Conservation (phyloP, 2,797 vertebrate genomes). For the Chelonia mydas region DNA sequence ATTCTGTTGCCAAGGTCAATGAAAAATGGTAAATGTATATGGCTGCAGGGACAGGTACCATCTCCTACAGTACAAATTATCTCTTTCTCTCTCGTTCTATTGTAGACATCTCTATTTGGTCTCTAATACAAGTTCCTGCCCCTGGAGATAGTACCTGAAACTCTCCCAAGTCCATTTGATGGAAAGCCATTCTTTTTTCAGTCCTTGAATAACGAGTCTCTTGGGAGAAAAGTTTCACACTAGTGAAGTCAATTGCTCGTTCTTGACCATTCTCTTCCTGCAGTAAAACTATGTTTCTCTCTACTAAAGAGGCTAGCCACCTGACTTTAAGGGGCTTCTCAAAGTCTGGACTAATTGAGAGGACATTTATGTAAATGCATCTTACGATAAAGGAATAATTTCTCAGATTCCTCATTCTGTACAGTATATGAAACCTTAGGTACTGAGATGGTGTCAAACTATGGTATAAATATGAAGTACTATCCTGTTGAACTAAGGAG, state of each 20-base stretch:
- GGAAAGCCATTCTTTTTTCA: slow-evolving; percentile 65
- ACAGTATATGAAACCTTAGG: neutral
- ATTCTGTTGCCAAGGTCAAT: neutral
- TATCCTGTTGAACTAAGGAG: neutral
- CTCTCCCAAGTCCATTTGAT: slow-evolving; percentile 70
- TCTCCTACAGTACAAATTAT: neutral
- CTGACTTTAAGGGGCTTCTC: slow-evolving; percentile 49
- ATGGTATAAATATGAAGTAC: neutral
- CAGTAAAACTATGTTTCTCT: neutral
- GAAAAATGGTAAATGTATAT: slow-evolving; percentile 30
- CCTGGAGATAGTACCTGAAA: slow-evolving; percentile 63
- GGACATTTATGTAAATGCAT: slow-evolving; percentile 16
- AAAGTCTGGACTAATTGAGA: slow-evolving; percentile 60
- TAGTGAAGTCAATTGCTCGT: slow-evolving; percentile 25
- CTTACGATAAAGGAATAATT: slow-evolving; percentile 11
- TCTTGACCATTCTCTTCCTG: slow-evolving; percentile 30
- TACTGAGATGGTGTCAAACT: neutral
- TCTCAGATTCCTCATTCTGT: slow-evolving; percentile 15
- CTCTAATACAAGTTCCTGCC: slow-evolving; percentile 65
- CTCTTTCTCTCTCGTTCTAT: slow-evolving; percentile 47
- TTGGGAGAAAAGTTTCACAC: slow-evolving; percentile 20
- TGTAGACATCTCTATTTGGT: slow-evolving; percentile 64
- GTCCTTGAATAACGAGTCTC: slow-evolving; percentile 73
- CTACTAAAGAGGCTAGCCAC: neutral
- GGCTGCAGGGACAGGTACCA: slow-evolving; percentile 19